Conservation (phyloP, 2,888 invertebrate species). For the Brenthis daphne region DNA sequence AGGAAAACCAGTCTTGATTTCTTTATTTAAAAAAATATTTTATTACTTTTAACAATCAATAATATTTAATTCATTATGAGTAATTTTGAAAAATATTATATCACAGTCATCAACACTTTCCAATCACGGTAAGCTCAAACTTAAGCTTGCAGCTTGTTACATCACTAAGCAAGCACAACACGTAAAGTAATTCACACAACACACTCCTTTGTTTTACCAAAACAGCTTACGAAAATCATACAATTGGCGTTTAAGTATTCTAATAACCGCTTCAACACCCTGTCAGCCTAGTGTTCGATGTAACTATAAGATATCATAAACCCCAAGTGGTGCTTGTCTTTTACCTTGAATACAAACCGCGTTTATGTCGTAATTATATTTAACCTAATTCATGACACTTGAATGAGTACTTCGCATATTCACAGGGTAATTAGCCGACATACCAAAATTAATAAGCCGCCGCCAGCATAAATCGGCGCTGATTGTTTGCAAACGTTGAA, state of each 20-base stretch:
- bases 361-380: constrained; percentile 41
- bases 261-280: not conserved
- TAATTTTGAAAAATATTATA: not conserved
- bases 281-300: constrained; percentile 63
- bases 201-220: constrained; percentile 17
- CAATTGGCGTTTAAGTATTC: constrained; percentile 1
- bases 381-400: constrained; percentile 68
- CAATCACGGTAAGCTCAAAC: not conserved
- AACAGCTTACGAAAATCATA: constrained; percentile 38
- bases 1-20: too few relatives aligned
- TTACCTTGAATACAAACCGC: constrained; percentile 59
- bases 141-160: constrained; percentile 2
- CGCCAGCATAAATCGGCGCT: constrained; percentile 69
- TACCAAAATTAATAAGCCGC: constrained; percentile 76
- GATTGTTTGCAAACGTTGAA: constrained; percentile 70
- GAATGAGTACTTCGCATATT: constrained; percentile 74
- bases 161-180: constrained; percentile 35
- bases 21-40: too few relatives aligned
- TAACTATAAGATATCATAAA: constrained; percentile 64
- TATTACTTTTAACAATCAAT: too few relatives aligned
- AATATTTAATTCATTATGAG: too few relatives aligned
- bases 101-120: not conserved
- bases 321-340: constrained; percentile 58
- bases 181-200: constrained; percentile 49
- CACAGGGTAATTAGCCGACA: constrained; percentile 77